These are phyloP conservation scores for Drosophila jambulina DNA, from an alignment of 1,140 invertebrate genomes.

Conservation along the genomic window DNA sequence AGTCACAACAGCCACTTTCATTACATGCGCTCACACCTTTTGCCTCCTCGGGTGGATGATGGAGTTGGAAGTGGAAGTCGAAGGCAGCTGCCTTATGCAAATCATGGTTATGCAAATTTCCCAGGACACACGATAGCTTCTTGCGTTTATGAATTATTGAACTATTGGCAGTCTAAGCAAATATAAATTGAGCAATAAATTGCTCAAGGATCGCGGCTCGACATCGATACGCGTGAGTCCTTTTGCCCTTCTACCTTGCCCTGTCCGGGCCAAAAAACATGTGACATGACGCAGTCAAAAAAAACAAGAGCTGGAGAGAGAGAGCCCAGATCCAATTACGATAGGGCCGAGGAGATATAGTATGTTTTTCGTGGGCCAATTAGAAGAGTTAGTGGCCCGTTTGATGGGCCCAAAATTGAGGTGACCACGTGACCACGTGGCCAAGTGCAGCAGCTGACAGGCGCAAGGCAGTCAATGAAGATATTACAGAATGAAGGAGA, in stretches of 20 bases:
- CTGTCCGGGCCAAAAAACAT: slow-evolving; percentile 34
- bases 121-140: slow-evolving; percentile 57
- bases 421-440: slow-evolving; percentile 48
- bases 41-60: slow-evolving; percentile 4
- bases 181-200: slow-evolving; percentile 82
- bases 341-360: slow-evolving; percentile 29
- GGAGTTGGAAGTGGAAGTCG: background rate
- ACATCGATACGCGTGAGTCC: slow-evolving; percentile 77
- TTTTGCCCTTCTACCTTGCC: slow-evolving; percentile 5
- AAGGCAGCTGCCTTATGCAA: slow-evolving; percentile 72
- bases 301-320: slow-evolving; percentile 16
- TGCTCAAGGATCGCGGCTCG: slow-evolving; percentile 27
- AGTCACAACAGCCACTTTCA: slow-evolving; percentile 36
- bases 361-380: slow-evolving; percentile 40
- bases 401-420: slow-evolving; percentile 71
- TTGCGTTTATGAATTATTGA: slow-evolving; percentile 77
- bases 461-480: slow-evolving; percentile 13
- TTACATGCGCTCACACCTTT: slow-evolving; percentile 79
- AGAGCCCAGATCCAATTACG: slow-evolving; percentile 61
- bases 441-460: slow-evolving; percentile 56
- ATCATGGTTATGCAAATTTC: slow-evolving; percentile 74
- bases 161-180: slow-evolving; percentile 82
- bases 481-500: slow-evolving; percentile 2
- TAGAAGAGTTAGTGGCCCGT: slow-evolving; percentile 73
- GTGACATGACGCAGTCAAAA: slow-evolving; percentile 74